A percentile compares a stretch with the other conserved stretches of the same genome.
phyloP scores from a whole-genome alignment of 2,113 vertebrate genomes.

The Phalacrocorax carbo region DNA sequence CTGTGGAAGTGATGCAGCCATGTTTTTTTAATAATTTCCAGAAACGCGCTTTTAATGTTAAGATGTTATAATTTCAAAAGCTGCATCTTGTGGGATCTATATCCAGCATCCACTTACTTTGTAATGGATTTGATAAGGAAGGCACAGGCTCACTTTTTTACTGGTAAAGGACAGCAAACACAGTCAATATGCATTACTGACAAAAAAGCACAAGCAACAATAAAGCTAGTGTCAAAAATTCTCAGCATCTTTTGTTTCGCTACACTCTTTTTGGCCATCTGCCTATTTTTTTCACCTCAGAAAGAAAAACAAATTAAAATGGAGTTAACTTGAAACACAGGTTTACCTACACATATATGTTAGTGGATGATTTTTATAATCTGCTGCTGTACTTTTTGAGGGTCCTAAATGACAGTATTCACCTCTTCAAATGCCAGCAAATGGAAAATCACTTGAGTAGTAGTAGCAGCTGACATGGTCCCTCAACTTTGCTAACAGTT shows the following conservation, averaged over 20 bases:
- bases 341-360: conserved; percentile 18
- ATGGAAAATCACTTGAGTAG: conserved; percentile 39
- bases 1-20: conserved; percentile 39
- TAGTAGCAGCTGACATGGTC: conserved; percentile 72
- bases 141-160: conserved; percentile 69
- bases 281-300: conserved; percentile 47
- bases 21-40: conserved; percentile 43
- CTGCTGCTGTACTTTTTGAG: conserved; percentile 57
- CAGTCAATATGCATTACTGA: conserved; percentile 49
- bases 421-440: conserved; percentile 68
- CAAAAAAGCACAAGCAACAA: conserved; percentile 41
- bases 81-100: conserved; percentile 33
- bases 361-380: conserved; percentile 38
- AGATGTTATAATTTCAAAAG: neutral
- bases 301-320: conserved; percentile 58
- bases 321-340: conserved; percentile 13
- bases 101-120: conserved; percentile 46
- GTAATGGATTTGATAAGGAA: conserved; percentile 63
- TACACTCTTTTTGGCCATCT: conserved; percentile 61
- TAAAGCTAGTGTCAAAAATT: conserved; percentile 48
- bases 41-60: conserved; percentile 29
- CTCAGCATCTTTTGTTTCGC: conserved; percentile 1
- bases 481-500: conserved; percentile 53
- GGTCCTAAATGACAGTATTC: conserved; percentile 24
- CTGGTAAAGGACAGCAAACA: conserved; percentile 58